Conservation (phyloP, 30 jellyfish, hydroid and myxozoan species). For the Phacellophora camtschatica region DNA sequence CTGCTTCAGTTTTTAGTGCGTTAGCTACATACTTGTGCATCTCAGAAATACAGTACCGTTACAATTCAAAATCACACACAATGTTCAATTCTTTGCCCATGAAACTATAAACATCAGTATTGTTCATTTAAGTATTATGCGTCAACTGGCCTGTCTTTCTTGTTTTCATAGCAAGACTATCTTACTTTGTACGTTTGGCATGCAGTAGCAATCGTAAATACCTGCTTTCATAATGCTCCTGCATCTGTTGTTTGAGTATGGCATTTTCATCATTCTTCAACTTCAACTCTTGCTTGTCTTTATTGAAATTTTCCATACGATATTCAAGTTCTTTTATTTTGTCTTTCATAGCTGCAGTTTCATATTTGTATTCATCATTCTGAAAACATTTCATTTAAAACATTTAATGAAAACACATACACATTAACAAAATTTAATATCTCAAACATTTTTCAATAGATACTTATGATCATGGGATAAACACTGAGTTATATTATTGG, state of each 20-base stretch:
- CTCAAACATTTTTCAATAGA: no score
- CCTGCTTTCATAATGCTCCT: constrained; percentile 8
- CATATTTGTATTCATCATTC: background rate
- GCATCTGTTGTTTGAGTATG: background rate
- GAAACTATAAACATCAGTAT: background rate
- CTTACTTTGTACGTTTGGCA: background rate
- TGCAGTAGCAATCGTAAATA: background rate
- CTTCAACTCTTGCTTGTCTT: background rate
- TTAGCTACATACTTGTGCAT: no score
- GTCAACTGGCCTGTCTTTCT: no score
- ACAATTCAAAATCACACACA: background rate
- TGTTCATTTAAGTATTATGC: background rate
- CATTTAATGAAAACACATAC: no score
- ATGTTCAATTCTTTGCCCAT: background rate
- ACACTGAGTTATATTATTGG: background rate
- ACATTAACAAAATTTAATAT: no score
- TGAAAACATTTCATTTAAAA: no score
- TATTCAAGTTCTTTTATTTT: background rate
- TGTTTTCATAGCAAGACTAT: no score
- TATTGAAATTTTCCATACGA: background rate
- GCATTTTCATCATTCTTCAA: background rate
- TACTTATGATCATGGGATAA: no score
- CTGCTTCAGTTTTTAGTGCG: no score
- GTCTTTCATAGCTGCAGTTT: background rate
- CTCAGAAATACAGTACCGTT: no score